phyloP scores from a whole-genome alignment of 2,888 invertebrate species.

The Nycteola revayana region DNA sequence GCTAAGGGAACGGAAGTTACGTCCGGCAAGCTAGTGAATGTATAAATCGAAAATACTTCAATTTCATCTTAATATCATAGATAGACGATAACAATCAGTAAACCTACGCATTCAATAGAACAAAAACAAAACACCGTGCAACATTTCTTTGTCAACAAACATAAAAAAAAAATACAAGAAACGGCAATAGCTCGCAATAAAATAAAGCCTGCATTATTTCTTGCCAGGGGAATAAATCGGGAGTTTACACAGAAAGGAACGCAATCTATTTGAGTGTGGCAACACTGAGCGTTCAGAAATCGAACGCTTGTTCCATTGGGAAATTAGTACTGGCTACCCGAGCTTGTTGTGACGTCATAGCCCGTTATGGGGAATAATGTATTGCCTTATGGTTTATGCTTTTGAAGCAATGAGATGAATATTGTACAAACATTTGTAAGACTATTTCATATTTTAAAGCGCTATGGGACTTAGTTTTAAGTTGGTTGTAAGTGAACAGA shows the following conservation, averaged over 20 bases:
- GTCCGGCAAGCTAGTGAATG: no score
- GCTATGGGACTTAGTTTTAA: not conserved
- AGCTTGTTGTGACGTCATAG: conserved; percentile 30
- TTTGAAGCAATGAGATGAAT: conserved; percentile 3
- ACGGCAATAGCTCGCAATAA: conserved; percentile 21
- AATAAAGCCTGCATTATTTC: conserved; percentile 29
- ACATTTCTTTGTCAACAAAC: conserved; percentile 15
- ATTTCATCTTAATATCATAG: no score
- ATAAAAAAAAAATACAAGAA: conserved; percentile 12
- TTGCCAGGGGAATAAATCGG: conserved; percentile 32
- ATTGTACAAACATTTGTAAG: not conserved
- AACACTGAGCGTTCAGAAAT: conserved; percentile 51
- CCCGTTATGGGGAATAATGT: conserved; percentile 25
- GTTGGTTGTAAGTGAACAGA: no score
- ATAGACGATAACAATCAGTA: not conserved
- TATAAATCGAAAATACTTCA: no score
- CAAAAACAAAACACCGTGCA: not conserved
- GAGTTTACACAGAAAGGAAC: conserved; percentile 44
- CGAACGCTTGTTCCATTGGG: conserved; percentile 53
- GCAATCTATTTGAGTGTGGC: conserved; percentile 57
- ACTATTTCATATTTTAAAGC: not conserved
- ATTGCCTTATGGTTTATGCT: conserved; percentile 17
- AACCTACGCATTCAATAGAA: conserved; percentile 1
- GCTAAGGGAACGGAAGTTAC: no score
- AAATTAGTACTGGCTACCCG: conserved; percentile 52